Evolutionary conservation across 2,888 invertebrate genomes (phyloP), one percentile per base, ranked within the genome.

Genomic region (Margaritifera margaritifera): DNA sequence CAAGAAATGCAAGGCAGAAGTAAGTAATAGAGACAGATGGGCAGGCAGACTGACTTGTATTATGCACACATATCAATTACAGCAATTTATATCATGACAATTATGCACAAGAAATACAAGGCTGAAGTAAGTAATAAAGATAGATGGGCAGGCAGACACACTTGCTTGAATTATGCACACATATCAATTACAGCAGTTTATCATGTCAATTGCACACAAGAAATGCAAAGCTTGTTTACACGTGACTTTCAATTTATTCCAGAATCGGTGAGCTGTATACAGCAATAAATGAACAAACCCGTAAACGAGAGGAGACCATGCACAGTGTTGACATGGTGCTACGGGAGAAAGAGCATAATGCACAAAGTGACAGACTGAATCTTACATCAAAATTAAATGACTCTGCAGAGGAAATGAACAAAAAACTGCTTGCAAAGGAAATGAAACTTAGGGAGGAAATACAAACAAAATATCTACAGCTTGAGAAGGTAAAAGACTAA

Each of bases 401-500:
- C 66, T 82, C 82, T 4, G 79, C 85, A 59, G 89, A 89, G 59
- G 88, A 89, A 68, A 81, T 88, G 56, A 88, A 86, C 74, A 85
- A 86, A 72, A 82, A 83, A 63, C 69, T 89, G 8, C 74, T 86
- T 19, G 75, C 83, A 53, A 88, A 87, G 72, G 89, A 89, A 72
- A 86, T 88, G 69, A 88, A 87, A 72, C 80, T 89, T 0, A 67
- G 87, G 27, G 89, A 89, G 65, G 89, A 89, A 56, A 80, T 84
- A 50, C 87, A 88, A 71, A 81, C 82, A 22, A 86, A 85, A 75
- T 85, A 78, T 69, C 66, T 82, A 25, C 84, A 87, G 61, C 72
- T 89, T 11, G 89, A 89, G 74, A 85, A 84, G 81, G 88, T 88
- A 64, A 2, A 42, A 42, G 42, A 42, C 42, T 31, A 42, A 15